Evolutionary conservation across 2,797 vertebrate genomes (phyloP).

Genomic region (Ateles fusciceps): DNA sequence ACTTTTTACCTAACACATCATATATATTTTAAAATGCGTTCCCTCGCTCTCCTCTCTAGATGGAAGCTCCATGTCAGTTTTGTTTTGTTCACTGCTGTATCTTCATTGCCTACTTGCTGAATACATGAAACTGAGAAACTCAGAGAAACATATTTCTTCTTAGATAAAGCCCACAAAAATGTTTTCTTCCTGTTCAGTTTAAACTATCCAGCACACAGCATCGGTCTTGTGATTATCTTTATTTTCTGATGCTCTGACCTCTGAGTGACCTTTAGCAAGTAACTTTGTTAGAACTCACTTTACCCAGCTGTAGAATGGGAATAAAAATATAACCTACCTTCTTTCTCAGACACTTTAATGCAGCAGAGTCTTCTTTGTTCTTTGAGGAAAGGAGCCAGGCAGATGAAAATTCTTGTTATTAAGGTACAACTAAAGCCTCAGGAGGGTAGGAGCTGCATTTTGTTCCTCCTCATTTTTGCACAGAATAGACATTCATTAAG

Average conservation of each 20-base stretch:
- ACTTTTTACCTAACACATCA: not conserved
- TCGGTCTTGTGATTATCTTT: not conserved
- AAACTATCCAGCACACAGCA: not conserved
- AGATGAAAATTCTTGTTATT: not conserved
- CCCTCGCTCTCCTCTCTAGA: not conserved
- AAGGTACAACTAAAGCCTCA: not conserved
- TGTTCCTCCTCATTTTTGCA: not conserved
- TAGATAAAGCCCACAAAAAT: slow-evolving; percentile 23
- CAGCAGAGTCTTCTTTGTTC: not conserved
- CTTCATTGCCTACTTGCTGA: not conserved
- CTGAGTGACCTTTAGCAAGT: slow-evolving; percentile 40
- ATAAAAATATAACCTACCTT: slow-evolving; percentile 10
- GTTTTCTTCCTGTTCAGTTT: slow-evolving; percentile 52
- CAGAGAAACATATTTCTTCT: slow-evolving; percentile 9
- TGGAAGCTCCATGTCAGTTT: not conserved
- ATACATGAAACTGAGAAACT: slow-evolving; percentile 50
- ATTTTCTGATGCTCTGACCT: slow-evolving; percentile 25
- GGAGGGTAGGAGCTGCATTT: not conserved
- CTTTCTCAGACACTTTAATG: not conserved
- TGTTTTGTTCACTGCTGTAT: not conserved
- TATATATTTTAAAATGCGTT: not conserved
- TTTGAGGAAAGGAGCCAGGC: not conserved
- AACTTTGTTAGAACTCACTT: slow-evolving; percentile 10
- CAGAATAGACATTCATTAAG: not conserved
- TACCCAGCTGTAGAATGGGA: slow-evolving; percentile 8